phyloP scores from a whole-genome alignment of 2,888 invertebrate genomes.

The Timema podura region DNA sequence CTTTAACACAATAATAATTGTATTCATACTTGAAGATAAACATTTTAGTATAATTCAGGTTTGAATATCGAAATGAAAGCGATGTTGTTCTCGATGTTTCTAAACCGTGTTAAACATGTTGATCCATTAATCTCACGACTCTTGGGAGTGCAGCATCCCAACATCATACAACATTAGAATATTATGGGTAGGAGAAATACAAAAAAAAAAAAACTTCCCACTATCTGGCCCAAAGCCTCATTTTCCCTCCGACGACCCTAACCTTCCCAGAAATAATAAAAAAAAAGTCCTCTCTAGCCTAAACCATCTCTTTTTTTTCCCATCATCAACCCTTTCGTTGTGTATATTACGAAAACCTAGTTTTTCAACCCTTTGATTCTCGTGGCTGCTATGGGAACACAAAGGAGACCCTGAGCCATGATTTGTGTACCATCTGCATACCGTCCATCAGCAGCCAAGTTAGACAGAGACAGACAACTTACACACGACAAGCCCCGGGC shows the following conservation, averaged over 20 bases:
- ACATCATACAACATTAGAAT: conserved; percentile 10
- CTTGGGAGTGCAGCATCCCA: too few species aligned
- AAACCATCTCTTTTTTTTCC: background rate
- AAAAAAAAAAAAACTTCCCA: conserved; percentile 1
- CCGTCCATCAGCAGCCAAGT: conserved; percentile 9
- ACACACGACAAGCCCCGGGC: too few species aligned
- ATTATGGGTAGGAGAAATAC: background rate
- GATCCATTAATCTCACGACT: too few species aligned
- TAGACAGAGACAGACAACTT: too few species aligned
- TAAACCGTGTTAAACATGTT: too few species aligned
- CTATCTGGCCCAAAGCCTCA: conserved; percentile 1
- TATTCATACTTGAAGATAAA: too few species aligned
- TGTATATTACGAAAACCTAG: conserved; percentile 15
- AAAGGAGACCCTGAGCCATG: conserved; percentile 21
- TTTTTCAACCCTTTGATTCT: conserved; percentile 12
- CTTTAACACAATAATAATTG: too few species aligned
- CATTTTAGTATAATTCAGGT: too few species aligned
- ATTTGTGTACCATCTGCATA: conserved; percentile 32
- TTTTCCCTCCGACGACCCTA: too few species aligned
- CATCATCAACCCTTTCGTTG: conserved; percentile 16
- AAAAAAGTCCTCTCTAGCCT: background rate
- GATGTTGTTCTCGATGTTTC: too few species aligned
- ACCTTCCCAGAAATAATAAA: conserved; percentile 4
- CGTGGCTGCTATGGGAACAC: conserved; percentile 11
- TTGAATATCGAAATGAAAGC: too few species aligned